Evolutionary conservation across 30 jellyfish, hydroid and myxozoan species (phyloP), one percentile per base, ranked within the genome.

Genomic region (Morbakka virulenta): DNA sequence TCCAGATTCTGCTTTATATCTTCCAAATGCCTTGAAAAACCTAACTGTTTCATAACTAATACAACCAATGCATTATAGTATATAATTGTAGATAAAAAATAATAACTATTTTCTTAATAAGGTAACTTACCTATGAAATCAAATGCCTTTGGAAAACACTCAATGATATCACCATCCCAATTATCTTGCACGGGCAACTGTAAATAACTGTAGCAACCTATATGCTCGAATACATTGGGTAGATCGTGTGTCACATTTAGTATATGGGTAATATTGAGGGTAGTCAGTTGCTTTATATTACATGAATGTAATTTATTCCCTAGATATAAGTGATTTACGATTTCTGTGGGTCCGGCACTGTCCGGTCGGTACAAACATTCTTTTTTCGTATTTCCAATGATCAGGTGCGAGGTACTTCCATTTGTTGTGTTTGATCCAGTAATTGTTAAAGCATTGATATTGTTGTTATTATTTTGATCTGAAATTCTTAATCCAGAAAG

Each of bases 181-280:
- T 85, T 85, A 72, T 92, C 98, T 77, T 92, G 94, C 33, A 92
- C 94, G 12, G 98, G 95, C 28, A 92, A 74, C 52, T 85, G 83
- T 67, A 84, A 66, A 52, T 92, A 92, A 13, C 78, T 66, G 61
- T 77, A 76, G 4, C 64, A 57, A 0, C 27, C 66, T 21, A 66
- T 84, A 13, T 80, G 62, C 22, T 85, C 92, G 64, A 81, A 92
- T 14, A 73, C 89, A 82, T 92, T 92, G 6, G 98, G 98, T 64
- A 92, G 41, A 69, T 92, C 98, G 34, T 85, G 96, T 0, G 98
- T 92, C 35, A 92, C 98, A 47, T 92, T 92, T 21, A 92, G 65
- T 23, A 92, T 67, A 36, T 85, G 93, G 13, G 92, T 80, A 57
- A 92, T 92, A 9, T 77, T 61, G 50, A 76, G 32, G 20, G 11